Evolutionary conservation across 1,140 invertebrate genomes (phyloP), one percentile per base, ranked within the genome.

Genomic region (Coptotermes formosanus): DNA sequence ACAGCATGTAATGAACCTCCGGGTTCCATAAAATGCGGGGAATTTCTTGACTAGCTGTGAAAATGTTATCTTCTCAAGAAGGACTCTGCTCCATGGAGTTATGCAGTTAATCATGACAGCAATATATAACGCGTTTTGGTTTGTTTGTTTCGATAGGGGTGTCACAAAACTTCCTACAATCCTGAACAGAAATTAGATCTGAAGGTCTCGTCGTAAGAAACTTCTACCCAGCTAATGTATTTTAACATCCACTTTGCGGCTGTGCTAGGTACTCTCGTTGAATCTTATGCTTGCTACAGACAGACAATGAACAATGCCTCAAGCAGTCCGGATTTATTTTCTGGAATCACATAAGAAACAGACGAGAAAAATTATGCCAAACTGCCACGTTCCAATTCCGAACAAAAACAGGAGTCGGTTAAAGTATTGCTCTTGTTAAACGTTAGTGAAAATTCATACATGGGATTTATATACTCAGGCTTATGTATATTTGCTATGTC

Each of bases 251-350:
- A 25, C 25, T 3, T 30, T 30, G 9, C n/a, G 64, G 6, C 25
- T 75, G 16, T 3, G n/a, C 6, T 7, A 75, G 64, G 3, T 75
- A 4, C 9, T 30, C 64, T 11, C 64, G 1, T 75, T 75, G 23
- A 69, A 3, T 69, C 64, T 12, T 30, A 25, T 12, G 64, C 64
- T 25, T 75, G 64, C n/a, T 12, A 14, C n/a, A 30, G 64, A 75
- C 64, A 75, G n/a, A 30, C 64, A 75, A 75, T 30, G 64, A n/a
- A 30, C 64, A 75, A 30, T 75, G 64, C 25, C 64, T 75, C 64
- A 30, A 75, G 64, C 64, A 30, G 64, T 75, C 64, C 25, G n/a
- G 64, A 69, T 69, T 69, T n/a, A 69, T 69, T 69, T 69, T 69
- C 25, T 69, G 64, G 64, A 75, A 4, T 75, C 4, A 3, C 30